Percentiles rank a stretch among this genome's conserved stretches.
Conservation (phyloP, 2,113 vertebrate genomes). For the Pteropus alecto region DNA sequence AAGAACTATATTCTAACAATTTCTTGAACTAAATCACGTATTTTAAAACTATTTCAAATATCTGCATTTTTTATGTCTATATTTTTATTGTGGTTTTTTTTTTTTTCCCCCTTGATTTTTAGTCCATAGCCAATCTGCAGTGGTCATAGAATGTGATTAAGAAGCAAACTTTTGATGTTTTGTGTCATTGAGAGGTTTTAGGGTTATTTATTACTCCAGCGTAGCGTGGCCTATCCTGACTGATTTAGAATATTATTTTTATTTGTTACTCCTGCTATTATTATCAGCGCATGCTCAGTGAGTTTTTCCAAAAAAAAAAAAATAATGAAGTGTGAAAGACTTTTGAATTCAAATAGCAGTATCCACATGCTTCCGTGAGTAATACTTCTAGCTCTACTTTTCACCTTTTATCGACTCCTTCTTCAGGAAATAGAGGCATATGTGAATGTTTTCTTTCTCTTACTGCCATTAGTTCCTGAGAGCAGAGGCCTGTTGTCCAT, state of each 20-base stretch:
- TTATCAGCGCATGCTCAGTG: not conserved
- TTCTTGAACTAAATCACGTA: not conserved
- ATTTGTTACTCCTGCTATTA: not conserved
- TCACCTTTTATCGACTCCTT: not conserved
- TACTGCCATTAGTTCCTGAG: not conserved
- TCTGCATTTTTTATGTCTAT: not conserved
- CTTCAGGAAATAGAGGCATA: not conserved
- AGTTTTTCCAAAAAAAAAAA: not conserved
- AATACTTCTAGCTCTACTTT: not conserved
- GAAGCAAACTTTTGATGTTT: not conserved
- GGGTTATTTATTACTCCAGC: not conserved
- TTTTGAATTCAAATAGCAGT: not conserved
- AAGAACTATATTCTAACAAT: not conserved
- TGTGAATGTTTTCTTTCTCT: not conserved
- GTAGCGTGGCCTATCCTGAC: not conserved
- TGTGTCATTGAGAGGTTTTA: not conserved
- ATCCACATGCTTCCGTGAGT: not conserved
- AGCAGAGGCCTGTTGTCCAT: not conserved
- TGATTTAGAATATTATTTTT: not conserved
- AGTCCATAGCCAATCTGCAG: not conserved
- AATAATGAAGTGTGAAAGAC: not conserved
- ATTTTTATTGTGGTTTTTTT: not conserved
- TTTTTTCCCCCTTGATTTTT: not conserved
- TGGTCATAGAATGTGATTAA: not conserved
- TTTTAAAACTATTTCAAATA: not conserved